phyloP scores from a whole-genome alignment of 1,140 invertebrate species.

The Marisa cornuarietis region DNA sequence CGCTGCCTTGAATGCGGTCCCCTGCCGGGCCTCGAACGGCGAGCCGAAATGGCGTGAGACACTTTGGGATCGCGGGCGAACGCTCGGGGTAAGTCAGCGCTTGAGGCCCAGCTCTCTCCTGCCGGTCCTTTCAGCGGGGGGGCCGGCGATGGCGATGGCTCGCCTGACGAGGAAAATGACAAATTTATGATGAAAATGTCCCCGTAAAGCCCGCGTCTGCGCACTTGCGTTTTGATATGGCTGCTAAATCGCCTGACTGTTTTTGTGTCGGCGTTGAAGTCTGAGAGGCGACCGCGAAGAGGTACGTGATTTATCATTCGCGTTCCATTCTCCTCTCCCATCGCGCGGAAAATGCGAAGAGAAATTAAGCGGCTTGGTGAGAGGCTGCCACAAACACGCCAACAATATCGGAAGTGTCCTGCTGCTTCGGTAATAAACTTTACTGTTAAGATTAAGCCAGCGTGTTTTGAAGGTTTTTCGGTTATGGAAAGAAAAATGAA shows the following conservation, averaged over 20 bases:
- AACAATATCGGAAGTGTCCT: not conserved
- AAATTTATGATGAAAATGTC: slow-evolving; percentile 30
- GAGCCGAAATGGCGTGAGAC: slow-evolving; percentile 1
- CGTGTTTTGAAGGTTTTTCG: too few relatives aligned
- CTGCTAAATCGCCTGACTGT: not conserved
- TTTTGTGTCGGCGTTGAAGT: not conserved
- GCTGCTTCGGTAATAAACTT: slow-evolving; percentile 8
- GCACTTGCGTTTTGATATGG: not conserved
- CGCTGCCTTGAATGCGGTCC: not conserved
- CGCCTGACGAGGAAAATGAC: slow-evolving; percentile 23
- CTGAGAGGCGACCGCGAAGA: not conserved
- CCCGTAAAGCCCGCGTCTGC: not conserved
- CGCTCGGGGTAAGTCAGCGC: not conserved
- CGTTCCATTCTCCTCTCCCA: not conserved
- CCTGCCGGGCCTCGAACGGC: not conserved
- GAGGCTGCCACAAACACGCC: not conserved
- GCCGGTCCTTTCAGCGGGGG: slow-evolving; percentile 4
- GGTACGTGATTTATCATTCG: slow-evolving; percentile 4
- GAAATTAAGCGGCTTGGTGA: slow-evolving; percentile 1
- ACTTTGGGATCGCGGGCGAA: not conserved
- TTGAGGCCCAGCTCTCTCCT: not conserved
- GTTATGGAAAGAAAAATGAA: not conserved
- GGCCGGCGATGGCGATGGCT: not conserved
- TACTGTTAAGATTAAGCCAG: not conserved
- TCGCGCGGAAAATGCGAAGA: slow-evolving; percentile 21